A percentile compares a stretch with the other conserved stretches of the same genome.
Evolutionary conservation across 2,888 invertebrate species (phyloP).

Genomic region (Caenorhabditis uteleia): DNA sequence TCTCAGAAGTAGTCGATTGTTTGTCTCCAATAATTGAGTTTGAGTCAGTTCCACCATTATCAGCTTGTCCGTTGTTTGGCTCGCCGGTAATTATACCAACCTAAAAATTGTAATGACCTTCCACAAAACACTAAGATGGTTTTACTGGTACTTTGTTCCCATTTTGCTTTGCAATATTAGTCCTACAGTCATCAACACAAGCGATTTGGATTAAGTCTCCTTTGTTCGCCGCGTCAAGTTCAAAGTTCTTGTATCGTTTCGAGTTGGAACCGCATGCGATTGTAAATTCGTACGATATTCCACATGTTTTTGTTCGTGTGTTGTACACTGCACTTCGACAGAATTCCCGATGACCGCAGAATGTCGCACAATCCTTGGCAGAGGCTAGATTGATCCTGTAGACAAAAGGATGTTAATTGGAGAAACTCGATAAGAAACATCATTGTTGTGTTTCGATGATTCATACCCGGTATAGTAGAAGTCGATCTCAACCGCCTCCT

Average conservation of each 20-base stretch:
- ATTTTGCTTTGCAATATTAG: not conserved
- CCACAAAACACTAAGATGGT: no score
- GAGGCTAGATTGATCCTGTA: conserved; percentile 55
- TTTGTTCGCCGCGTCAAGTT: conserved; percentile 30
- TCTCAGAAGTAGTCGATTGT: conserved; percentile 11
- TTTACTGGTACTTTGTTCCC: conserved; percentile 1
- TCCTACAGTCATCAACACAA: conserved; percentile 51
- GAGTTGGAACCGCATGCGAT: conserved; percentile 34
- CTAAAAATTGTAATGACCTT: not conserved
- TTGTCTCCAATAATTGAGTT: not conserved
- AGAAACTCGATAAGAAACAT: conserved; percentile 5
- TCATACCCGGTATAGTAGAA: conserved; percentile 62
- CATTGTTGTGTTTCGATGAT: not conserved
- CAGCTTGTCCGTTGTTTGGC: conserved; percentile 37
- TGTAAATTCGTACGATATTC: conserved; percentile 59
- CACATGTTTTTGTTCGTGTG: conserved; percentile 55
- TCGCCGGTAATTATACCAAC: conserved; percentile 43
- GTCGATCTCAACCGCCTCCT: conserved; percentile 53
- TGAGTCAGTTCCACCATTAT: conserved; percentile 13
- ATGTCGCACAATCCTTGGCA: conserved; percentile 61
- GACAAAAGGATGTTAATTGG: conserved; percentile 8
- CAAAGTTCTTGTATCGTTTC: conserved; percentile 48
- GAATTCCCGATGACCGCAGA: conserved; percentile 64
- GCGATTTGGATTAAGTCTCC: conserved; percentile 46
- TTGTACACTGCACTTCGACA: conserved; percentile 67